phyloP scores from a whole-genome alignment of 2,888 invertebrate species.

The Drosophila aldrichi region DNA sequence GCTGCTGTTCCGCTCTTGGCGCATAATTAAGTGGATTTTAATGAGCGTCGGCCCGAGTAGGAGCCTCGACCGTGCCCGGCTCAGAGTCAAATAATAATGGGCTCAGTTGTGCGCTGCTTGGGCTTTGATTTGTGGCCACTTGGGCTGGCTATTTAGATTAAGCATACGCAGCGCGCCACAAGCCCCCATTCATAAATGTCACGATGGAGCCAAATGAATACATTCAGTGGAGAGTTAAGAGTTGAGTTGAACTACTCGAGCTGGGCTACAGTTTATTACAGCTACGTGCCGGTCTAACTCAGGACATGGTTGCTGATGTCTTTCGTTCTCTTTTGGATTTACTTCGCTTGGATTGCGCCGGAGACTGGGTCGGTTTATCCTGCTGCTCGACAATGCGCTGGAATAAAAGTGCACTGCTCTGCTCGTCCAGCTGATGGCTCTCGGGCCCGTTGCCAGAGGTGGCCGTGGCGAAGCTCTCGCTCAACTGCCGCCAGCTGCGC shows the following conservation, averaged over 20 bases:
- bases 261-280: slow-evolving; percentile 65
- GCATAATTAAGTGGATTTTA: slow-evolving; percentile 78
- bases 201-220: slow-evolving; percentile 46
- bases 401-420: slow-evolving; percentile 79
- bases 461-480: slow-evolving; percentile 69
- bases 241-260: slow-evolving; percentile 27
- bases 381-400: slow-evolving; percentile 77
- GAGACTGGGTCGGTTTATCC: slow-evolving; percentile 29
- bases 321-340: slow-evolving; percentile 61
- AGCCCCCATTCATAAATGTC: slow-evolving; percentile 67
- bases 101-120: slow-evolving; percentile 31
- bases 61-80: not conserved
- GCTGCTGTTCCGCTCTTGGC: slow-evolving; percentile 13
- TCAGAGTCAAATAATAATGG: slow-evolving; percentile 3
- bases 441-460: slow-evolving; percentile 15
- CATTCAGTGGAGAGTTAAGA: slow-evolving; percentile 19
- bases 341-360: slow-evolving; percentile 48
- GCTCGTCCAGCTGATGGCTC: slow-evolving; percentile 45
- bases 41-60: slow-evolving; percentile 57
- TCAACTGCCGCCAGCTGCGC: slow-evolving; percentile 86
- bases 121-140: slow-evolving; percentile 63
- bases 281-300: slow-evolving; percentile 55
- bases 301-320: slow-evolving; percentile 45
- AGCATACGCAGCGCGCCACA: slow-evolving; percentile 49
- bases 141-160: slow-evolving; percentile 58